Base-by-base conservation (phyloP, 2,113 vertebrate genomes). In the Amazona vittata region DNA sequence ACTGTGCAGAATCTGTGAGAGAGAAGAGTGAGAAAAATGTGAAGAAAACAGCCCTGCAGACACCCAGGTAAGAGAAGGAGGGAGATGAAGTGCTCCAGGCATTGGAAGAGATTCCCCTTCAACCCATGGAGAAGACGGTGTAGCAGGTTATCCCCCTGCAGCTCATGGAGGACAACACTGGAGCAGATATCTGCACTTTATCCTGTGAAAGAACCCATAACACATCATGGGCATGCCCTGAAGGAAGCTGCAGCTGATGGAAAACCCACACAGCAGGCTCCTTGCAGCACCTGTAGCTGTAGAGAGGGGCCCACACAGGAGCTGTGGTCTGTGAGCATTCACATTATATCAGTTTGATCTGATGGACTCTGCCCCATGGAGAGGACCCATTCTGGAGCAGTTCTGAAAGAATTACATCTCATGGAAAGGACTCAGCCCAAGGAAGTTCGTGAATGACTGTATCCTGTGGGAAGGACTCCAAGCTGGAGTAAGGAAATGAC, bases 261-360 rank as follows among this genome's bases (percentile, higher is more conserved):
- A 73, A 8, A 37, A 2, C 8, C 8, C 17, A 33, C 2, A 7
- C 9, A n/a, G 68, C 5, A 67, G 52, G 17, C 8, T 68, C 12
- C 28, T 60, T 22, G 21, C 37, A 82, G 11, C 15, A 60, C 10
- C 9, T 28, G 44, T 12, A 11, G 44, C 37, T 1, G 1, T 37
- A 21, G 35, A 57, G 7, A 65, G 13, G 12, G 83, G 8, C 15
- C 10, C 28, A 10, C 22, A 14, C 18, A 63, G 67, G 20, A 64
- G 12, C 29, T 47, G 59, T 4, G 8, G 18, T 12, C 28, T 1
- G 1, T n/a, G 24, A 24, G n/a, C 10, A 46, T 24, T 1, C 10
- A 22, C 4, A 11, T 6, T 21, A 10, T 15, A 53, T 9, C 33
- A 59, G 33, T 59, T 22, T 59, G 33, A 6, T 59, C 57, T 35